Conservation (phyloP, 2,888 invertebrate species). For the Meiosimyza platycephala region DNA sequence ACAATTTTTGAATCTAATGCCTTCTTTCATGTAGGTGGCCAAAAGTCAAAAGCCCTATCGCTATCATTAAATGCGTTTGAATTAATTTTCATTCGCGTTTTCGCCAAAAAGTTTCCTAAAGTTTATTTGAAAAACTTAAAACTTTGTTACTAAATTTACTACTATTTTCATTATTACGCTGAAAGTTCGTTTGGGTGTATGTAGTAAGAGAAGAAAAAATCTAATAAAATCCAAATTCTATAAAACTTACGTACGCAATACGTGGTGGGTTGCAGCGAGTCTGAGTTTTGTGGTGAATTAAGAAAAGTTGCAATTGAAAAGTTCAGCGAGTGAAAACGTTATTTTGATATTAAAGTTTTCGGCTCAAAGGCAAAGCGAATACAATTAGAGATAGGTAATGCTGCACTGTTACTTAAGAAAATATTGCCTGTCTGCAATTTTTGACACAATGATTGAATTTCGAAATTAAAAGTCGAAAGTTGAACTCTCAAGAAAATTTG, state of each 20-base stretch:
- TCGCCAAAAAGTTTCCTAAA: not conserved
- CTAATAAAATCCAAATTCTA: not conserved
- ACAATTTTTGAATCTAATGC: no score
- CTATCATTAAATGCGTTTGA: slow-evolving; percentile 8
- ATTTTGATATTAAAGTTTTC: no score
- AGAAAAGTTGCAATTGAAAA: slow-evolving; percentile 28
- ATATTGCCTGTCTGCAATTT: no score
- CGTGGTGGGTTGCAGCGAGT: not conserved
- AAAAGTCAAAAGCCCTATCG: no score
- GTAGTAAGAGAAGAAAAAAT: not conserved
- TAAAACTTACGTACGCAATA: not conserved
- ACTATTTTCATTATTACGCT: not conserved
- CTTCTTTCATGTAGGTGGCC: no score
- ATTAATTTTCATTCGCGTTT: slow-evolving; percentile 1
- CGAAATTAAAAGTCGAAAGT: no score
- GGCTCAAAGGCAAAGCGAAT: no score
- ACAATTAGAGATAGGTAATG: no score
- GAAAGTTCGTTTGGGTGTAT: not conserved
- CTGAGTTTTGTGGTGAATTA: slow-evolving; percentile 13
- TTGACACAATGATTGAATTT: no score
- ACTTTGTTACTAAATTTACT: not conserved
- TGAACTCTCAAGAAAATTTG: no score
- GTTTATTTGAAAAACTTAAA: not conserved
- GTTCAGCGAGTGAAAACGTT: not conserved
- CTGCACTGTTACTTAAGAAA: no score